Conservation (phyloP, 2,888 invertebrate species). For the Aspidapion aeneum region DNA sequence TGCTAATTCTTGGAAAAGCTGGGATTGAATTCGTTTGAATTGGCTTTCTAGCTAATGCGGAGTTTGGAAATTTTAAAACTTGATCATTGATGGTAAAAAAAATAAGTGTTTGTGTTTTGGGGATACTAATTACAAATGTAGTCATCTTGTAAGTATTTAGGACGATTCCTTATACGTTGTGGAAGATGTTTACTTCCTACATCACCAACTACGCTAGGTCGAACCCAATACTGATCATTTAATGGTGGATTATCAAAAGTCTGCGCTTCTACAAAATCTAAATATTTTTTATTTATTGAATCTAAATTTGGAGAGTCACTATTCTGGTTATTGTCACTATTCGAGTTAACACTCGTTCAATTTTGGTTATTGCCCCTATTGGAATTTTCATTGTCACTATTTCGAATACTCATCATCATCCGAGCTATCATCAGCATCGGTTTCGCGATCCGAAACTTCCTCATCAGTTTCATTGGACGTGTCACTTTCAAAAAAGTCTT, state of each 20-base stretch:
- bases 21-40: too few species aligned
- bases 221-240: too few species aligned
- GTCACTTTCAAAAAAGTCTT: background rate
- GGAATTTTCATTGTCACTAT: too few species aligned
- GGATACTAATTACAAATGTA: background rate
- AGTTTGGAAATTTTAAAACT: too few species aligned
- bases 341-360: background rate
- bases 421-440: background rate
- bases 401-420: background rate
- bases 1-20: too few species aligned
- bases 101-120: too few species aligned
- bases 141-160: background rate
- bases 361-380: too few species aligned
- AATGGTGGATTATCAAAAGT: too few species aligned
- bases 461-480: background rate
- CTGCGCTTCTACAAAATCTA: background rate
- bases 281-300: background rate
- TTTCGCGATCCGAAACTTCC: background rate
- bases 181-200: background rate
- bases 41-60: too few species aligned
- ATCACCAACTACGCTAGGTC: background rate
- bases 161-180: background rate
- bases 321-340: background rate
- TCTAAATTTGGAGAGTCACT: background rate
- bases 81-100: too few species aligned